A percentile compares a stretch with the other conserved stretches of the same genome.
phyloP scores from a whole-genome alignment of 2,113 vertebrate genomes.

The Narcine bancroftii region DNA sequence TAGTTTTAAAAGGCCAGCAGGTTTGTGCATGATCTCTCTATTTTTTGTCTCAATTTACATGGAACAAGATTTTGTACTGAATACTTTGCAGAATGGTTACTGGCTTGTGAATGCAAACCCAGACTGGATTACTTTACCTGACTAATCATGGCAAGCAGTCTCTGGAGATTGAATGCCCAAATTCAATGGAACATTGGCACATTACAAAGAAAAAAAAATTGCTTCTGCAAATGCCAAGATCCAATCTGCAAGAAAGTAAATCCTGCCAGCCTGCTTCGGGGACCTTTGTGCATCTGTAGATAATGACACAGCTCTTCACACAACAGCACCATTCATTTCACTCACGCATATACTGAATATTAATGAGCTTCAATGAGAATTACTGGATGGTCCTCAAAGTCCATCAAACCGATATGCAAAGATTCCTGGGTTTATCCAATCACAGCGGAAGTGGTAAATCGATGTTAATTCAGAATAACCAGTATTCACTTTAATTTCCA shows the following conservation, averaged over 20 bases:
- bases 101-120: neutral
- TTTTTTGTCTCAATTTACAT: neutral
- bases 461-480: neutral
- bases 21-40: neutral
- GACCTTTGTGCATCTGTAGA: neutral
- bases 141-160: neutral
- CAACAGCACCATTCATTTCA: neutral
- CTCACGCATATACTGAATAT: neutral
- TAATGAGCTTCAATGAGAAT: neutral
- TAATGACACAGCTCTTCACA: neutral
- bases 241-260: neutral
- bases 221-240: neutral
- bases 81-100: neutral
- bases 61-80: neutral
- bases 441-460: neutral
- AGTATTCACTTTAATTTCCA: neutral
- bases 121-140: neutral
- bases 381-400: neutral
- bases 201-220: neutral
- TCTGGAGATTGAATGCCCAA: neutral
- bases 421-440: neutral
- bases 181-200: neutral
- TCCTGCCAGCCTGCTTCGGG: neutral
- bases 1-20: neutral
- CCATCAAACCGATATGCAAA: neutral